A percentile compares a stretch with the other conserved stretches of the same genome.
Conservation (phyloP, 2,888 invertebrate genomes). For the Drosophila acutilabella region DNA sequence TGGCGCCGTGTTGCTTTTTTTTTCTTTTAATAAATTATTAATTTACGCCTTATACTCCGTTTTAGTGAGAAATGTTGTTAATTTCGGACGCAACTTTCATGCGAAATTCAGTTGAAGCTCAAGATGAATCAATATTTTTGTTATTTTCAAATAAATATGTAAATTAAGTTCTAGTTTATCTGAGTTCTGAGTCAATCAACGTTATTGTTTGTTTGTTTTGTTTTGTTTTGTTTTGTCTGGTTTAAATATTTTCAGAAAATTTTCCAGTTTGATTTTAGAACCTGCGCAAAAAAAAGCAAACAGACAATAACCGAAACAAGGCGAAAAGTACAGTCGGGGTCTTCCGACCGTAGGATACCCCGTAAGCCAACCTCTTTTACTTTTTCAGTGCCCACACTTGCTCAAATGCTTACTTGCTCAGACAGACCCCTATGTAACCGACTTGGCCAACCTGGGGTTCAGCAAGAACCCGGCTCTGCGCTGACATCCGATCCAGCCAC, state of each 20-base stretch:
- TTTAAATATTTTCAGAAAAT: slow-evolving; percentile 43
- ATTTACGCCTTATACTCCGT: slow-evolving; percentile 65
- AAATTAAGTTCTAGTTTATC: slow-evolving; percentile 54
- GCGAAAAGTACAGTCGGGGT: too few relatives aligned
- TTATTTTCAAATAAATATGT: slow-evolving; percentile 52
- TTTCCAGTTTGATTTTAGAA: slow-evolving; percentile 63
- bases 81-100: slow-evolving; percentile 65
- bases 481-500: too few relatives aligned
- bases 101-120: slow-evolving; percentile 51
- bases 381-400: too few relatives aligned
- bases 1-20: slow-evolving; percentile 62
- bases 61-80: slow-evolving; percentile 52
- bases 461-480: too few relatives aligned
- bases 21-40: slow-evolving; percentile 52
- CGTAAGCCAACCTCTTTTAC: too few relatives aligned
- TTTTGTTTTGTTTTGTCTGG: slow-evolving; percentile 38
- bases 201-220: slow-evolving; percentile 10
- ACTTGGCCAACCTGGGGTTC: too few relatives aligned
- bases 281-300: slow-evolving; percentile 42
- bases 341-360: too few relatives aligned
- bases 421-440: too few relatives aligned
- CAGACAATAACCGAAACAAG: slow-evolving; percentile 1
- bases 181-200: slow-evolving; percentile 54
- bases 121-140: slow-evolving; percentile 66
- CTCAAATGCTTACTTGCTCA: too few relatives aligned